Conservation (phyloP, 2,113 vertebrate species). For the Hippoglossus stenolepis region DNA sequence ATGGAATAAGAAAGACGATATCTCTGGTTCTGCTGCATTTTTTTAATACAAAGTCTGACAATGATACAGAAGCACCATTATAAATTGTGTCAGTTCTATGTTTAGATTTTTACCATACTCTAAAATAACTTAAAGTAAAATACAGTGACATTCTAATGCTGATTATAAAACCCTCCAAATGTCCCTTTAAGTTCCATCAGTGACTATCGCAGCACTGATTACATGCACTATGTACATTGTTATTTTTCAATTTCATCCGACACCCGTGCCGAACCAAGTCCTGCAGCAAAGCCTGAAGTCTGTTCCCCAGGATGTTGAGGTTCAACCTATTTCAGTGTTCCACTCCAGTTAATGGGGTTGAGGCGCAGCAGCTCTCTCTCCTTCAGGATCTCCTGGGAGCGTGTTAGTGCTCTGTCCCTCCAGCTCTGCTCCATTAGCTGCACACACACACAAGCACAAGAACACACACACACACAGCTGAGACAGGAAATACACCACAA, state of each 20-base stretch:
- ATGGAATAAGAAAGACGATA: neutral
- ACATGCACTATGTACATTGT: neutral
- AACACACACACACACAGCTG: slow-evolving; percentile 4
- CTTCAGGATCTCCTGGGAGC: slow-evolving; percentile 74
- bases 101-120: neutral
- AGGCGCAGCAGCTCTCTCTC: slow-evolving; percentile 77
- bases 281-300: neutral
- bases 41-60: too few relatives aligned
- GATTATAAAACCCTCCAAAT: neutral
- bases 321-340: slow-evolving; percentile 75
- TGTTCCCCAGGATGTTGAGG: slow-evolving; percentile 7
- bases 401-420: slow-evolving; percentile 76
- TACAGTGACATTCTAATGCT: neutral
- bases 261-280: neutral
- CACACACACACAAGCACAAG: slow-evolving; percentile 34
- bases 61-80: too few relatives aligned
- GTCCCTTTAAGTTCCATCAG: neutral
- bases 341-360: slow-evolving; percentile 84
- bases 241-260: slow-evolving; percentile 11
- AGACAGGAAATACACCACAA: neutral
- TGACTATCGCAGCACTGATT: neutral
- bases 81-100: too few relatives aligned
- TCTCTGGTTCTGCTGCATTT: neutral
- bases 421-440: slow-evolving; percentile 82
- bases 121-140: neutral